Evolutionary conservation across 35 echinoderm and acorn worm genomes (phyloP), one percentile per base, ranked within the genome.

Genomic region (Heliocidaris erythrogramma): DNA sequence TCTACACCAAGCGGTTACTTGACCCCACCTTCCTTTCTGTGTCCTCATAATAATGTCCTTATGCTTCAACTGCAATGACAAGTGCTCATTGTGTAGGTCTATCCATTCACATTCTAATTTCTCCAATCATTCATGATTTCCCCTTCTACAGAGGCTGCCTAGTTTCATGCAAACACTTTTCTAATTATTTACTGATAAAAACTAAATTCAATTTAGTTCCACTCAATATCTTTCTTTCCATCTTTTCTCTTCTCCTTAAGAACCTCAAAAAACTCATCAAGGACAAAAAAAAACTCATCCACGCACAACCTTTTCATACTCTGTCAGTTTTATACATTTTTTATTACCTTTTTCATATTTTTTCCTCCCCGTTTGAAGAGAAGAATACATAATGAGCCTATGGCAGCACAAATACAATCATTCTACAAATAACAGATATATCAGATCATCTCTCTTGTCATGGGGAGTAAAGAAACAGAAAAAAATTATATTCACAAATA

Each of bases 361-460:
- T 78, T 17, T 78, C 65, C 65, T 78, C 65, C 65, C 65, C n/a
- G 21, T 2, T n/a, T 9, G 65, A 27, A 78, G 65, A 78, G 65
- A 78, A 78, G 65, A 78, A 78, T 78, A 78, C 65, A 78, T 17
- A 42, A 78, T 27, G 18, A 78, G 65, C 65, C 65, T 78, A 78
- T 78, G 65, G 65, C 65, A 78, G 65, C 65, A 78, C 65, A 78
- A 78, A 78, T 78, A 78, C 65, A 78, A 78, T n/a, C 65, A 78
- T 4, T 78, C 65, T 78, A 78, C 65, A 78, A 2, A 7, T n/a
- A 78, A 78, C 65, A 78, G 65, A n/a, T 78, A 78, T 21, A 78
- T 78, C 27, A 78, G 65, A 78, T 78, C 65, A 78, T 78, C 65
- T 5, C 5, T 4, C 65, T 78, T n/a, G 7, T 78, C 17, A 78